Evolutionary conservation across 1,140 invertebrate species (phyloP).

Genomic region (Wiebesia pumilae): DNA sequence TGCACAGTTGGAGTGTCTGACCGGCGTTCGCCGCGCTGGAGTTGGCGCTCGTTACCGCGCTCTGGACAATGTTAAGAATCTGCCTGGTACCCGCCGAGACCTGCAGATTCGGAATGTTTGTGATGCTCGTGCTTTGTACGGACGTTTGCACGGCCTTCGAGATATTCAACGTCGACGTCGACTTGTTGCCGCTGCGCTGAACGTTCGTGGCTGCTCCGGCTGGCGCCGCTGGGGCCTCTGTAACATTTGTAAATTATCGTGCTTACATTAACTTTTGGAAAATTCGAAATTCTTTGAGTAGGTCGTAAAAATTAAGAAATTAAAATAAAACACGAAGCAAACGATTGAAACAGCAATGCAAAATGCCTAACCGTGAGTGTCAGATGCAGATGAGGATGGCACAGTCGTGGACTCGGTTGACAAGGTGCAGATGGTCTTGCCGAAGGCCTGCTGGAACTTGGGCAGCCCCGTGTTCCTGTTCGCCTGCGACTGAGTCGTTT

Average conservation of each 20-base stretch:
- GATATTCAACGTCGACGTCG: slow-evolving; percentile 59
- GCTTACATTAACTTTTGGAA: not conserved
- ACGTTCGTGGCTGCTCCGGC: slow-evolving; percentile 35
- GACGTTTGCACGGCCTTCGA: slow-evolving; percentile 72
- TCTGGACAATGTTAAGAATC: slow-evolving; percentile 70
- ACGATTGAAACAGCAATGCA: not conserved
- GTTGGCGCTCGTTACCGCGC: slow-evolving; percentile 55
- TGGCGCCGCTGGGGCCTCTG: slow-evolving; percentile 34
- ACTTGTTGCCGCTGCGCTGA: slow-evolving; percentile 57
- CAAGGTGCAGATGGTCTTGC: slow-evolving; percentile 77
- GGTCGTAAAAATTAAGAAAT: not conserved
- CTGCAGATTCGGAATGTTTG: slow-evolving; percentile 69
- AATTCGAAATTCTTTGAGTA: too few species aligned
- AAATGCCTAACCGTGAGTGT: slow-evolving; percentile 48
- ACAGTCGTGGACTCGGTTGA: slow-evolving; percentile 64
- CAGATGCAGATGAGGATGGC: slow-evolving; percentile 60
- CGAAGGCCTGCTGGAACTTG: slow-evolving; percentile 87
- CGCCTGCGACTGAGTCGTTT: slow-evolving; percentile 48
- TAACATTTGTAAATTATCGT: not conserved
- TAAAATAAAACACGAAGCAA: not conserved
- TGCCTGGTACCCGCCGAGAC: slow-evolving; percentile 61
- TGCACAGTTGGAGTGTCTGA: slow-evolving; percentile 67
- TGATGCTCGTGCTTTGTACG: slow-evolving; percentile 61
- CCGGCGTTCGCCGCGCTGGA: slow-evolving; percentile 52
- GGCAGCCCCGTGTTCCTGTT: slow-evolving; percentile 78